Conservation (phyloP, 2,888 invertebrate genomes). For the Thera obeliscata region DNA sequence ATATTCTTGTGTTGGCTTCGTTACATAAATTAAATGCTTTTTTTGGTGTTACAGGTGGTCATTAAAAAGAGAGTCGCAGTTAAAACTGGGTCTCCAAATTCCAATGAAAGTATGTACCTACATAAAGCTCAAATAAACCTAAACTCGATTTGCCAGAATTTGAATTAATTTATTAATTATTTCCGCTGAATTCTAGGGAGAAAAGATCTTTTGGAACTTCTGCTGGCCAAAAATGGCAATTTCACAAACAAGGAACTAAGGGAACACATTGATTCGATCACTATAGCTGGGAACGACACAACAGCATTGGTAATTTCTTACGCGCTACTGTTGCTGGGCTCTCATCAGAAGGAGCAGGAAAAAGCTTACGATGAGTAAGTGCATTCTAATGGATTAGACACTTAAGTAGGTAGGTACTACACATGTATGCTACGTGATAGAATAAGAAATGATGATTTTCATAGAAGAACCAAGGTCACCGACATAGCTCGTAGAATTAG, state of each 20-base stretch:
- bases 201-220: slow-evolving; percentile 71
- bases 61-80: slow-evolving; percentile 30
- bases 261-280: slow-evolving; percentile 84
- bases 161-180: neutral
- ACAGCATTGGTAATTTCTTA: slow-evolving; percentile 74
- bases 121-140: neutral
- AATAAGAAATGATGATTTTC: no score
- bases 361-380: slow-evolving; percentile 62
- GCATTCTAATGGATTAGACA: neutral
- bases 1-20: no score
- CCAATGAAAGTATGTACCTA: slow-evolving; percentile 24
- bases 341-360: slow-evolving; percentile 56
- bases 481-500: no score
- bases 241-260: slow-evolving; percentile 80
- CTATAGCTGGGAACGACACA: slow-evolving; percentile 83
- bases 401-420: no score
- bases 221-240: slow-evolving; percentile 64
- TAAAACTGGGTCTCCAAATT: neutral
- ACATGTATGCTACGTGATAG: no score
- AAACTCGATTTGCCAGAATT: neutral
- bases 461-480: no score
- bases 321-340: slow-evolving; percentile 64
- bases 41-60: slow-evolving; percentile 30
- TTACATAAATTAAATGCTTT: neutral
- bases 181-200: slow-evolving; percentile 45